phyloP scores from a whole-genome alignment of 2,888 invertebrate genomes.

The Cheilosia variabilis region DNA sequence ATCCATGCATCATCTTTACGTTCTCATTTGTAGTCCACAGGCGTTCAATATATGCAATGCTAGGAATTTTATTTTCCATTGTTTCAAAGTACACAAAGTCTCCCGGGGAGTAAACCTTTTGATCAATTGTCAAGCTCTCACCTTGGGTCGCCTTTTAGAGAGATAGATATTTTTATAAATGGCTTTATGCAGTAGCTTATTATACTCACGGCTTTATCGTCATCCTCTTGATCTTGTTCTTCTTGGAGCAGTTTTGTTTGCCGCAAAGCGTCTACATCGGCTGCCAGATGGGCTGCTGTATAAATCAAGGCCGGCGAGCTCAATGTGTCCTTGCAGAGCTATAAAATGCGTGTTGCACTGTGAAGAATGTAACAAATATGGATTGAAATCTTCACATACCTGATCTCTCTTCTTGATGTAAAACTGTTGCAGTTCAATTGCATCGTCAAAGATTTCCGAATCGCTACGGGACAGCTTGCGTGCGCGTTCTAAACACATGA shows the following conservation, averaged over 20 bases:
- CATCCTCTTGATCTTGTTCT: slow-evolving; percentile 90
- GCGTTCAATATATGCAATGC: slow-evolving; percentile 94
- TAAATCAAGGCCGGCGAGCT: slow-evolving; percentile 94
- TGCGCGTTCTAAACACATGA: slow-evolving; percentile 95
- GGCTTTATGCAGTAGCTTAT: no score
- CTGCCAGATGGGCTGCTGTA: slow-evolving; percentile 89
- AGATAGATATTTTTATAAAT: background rate
- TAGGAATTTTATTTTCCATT: slow-evolving; percentile 86
- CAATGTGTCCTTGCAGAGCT: slow-evolving; percentile 91
- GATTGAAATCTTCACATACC: slow-evolving; percentile 31
- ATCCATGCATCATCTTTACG: slow-evolving; percentile 95
- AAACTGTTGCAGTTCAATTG: slow-evolving; percentile 95
- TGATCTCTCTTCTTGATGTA: slow-evolving; percentile 91
- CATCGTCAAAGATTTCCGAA: slow-evolving; percentile 98
- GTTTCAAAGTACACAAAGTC: slow-evolving; percentile 95
- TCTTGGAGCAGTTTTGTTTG: slow-evolving; percentile 91
- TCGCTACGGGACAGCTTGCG: slow-evolving; percentile 94
- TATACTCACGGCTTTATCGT: slow-evolving; percentile 84
- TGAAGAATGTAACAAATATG: background rate
- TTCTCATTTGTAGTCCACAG: slow-evolving; percentile 93
- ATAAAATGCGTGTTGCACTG: slow-evolving; percentile 71
- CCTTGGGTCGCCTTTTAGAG: slow-evolving; percentile 82
- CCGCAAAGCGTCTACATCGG: slow-evolving; percentile 90
- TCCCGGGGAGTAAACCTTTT: slow-evolving; percentile 90
- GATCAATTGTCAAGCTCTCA: slow-evolving; percentile 89